These are phyloP conservation scores for Athripsodes cinereus DNA, from an alignment of 2,888 invertebrate species.

Conservation along the genomic window DNA sequence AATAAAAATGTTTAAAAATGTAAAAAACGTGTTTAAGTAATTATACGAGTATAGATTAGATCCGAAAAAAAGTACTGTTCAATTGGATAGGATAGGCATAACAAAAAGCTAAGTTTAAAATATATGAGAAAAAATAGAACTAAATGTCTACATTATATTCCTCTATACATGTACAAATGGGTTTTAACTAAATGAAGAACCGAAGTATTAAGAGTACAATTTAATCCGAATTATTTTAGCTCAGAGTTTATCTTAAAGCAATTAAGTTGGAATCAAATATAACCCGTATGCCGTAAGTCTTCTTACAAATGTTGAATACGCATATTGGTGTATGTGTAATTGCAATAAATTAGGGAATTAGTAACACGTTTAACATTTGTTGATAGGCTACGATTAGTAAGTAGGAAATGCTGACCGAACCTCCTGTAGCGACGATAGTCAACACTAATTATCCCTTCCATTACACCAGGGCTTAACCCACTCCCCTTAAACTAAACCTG, in stretches of 20 bases:
- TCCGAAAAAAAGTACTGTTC: too few relatives aligned
- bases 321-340: background rate
- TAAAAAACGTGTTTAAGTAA: too few relatives aligned
- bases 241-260: background rate
- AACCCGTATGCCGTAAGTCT: background rate
- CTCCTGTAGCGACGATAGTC: background rate
- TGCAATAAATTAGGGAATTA: background rate
- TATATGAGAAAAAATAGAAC: too few relatives aligned
- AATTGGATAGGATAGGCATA: too few relatives aligned
- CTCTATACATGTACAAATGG: too few relatives aligned
- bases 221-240: too few relatives aligned
- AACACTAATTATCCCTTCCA: constrained; percentile 1
- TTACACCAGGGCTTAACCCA: background rate
- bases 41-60: too few relatives aligned
- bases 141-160: too few relatives aligned
- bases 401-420: background rate
- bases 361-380: background rate
- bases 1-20: too few relatives aligned
- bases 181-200: too few relatives aligned
- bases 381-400: background rate
- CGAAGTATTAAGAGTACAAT: too few relatives aligned
- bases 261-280: background rate
- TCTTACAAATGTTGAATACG: background rate
- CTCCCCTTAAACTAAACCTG: background rate
- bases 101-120: too few relatives aligned